Percentiles rank a stretch among this genome's conserved stretches.
These are phyloP conservation scores for Polylopha cassiicola DNA, from an alignment of 2,888 invertebrate species.

Conservation along the genomic window DNA sequence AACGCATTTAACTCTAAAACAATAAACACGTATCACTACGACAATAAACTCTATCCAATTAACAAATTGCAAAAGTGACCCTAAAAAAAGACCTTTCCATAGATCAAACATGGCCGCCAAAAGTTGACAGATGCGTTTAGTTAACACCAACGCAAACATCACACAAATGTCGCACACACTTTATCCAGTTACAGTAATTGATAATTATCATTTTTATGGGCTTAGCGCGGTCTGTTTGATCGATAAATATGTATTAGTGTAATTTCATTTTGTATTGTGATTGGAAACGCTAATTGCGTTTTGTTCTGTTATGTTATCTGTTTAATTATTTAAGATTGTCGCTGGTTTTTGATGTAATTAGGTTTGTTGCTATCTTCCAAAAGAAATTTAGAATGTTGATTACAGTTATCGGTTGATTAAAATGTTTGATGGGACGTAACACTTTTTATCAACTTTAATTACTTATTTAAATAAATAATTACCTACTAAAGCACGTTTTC, in stretches of 20 bases:
- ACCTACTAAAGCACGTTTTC: too few relatives aligned
- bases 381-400: neutral
- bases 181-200: slow-evolving; percentile 55
- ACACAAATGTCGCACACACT: slow-evolving; percentile 60
- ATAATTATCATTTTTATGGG: slow-evolving; percentile 72
- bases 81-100: slow-evolving; percentile 16
- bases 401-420: too few relatives aligned
- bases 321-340: neutral
- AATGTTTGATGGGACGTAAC: too few relatives aligned
- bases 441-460: too few relatives aligned
- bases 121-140: slow-evolving; percentile 55
- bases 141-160: slow-evolving; percentile 54
- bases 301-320: slow-evolving; percentile 11
- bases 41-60: slow-evolving; percentile 6
- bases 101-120: slow-evolving; percentile 21
- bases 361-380: neutral
- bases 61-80: slow-evolving; percentile 7
- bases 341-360: neutral
- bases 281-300: slow-evolving; percentile 11
- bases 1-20: too few relatives aligned
- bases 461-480: too few relatives aligned
- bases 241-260: slow-evolving; percentile 37
- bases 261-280: slow-evolving; percentile 27
- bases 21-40: neutral
- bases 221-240: slow-evolving; percentile 38